Base-by-base conservation (phyloP, 2,113 vertebrate species). In the Speoplatyrhinus poulsoni region DNA sequence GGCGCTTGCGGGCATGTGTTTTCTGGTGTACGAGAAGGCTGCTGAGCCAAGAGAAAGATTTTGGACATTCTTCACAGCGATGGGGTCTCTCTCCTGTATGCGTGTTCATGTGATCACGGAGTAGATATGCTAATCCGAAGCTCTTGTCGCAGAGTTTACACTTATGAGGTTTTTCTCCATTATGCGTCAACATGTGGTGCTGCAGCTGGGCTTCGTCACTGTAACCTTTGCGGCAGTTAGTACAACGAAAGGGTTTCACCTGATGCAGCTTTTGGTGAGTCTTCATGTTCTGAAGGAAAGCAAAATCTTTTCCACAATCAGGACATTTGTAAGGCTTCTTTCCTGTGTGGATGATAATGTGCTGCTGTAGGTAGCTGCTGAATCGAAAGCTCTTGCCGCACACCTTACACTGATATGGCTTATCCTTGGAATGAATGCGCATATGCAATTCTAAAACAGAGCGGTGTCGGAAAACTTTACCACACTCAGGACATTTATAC, bases 21-120 rank as follows among this genome's bases (percentile, higher is more conserved):
- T 94, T 94, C 69, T 92, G 91, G 70, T 94, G 93, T 15, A 93
- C 92, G 0, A 92, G 77, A 57, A 94, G 85, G 79, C 92, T 94
- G 79, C 92, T 93, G 9, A 94, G 91, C 93, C 93, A 94, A 32
- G 91, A 91, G 36, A 94, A 94, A 1, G 87, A 84, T 75, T 93
- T 94, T 66, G 92, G 71, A 67, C 93, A 94, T 74, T 93, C 92
- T 0, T 87, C 82, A 36, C 93, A 94, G 62, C 84, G 89, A 73
- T 94, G 92, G n/a, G 93, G 93, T 74, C 92, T 82, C 67, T 92
- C 91, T 1, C 93, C 93, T 0, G 92, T 94, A 82, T 94, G 93
- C 1, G 93, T 94, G 84, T 94, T 93, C 76, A 92, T 86, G 82
- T 94, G 93, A 75, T 94, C 93, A 2, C 92, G 92, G 12, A 94